Base-by-base conservation (phyloP, 2,113 vertebrate species). In the Ceyx margarethae region DNA sequence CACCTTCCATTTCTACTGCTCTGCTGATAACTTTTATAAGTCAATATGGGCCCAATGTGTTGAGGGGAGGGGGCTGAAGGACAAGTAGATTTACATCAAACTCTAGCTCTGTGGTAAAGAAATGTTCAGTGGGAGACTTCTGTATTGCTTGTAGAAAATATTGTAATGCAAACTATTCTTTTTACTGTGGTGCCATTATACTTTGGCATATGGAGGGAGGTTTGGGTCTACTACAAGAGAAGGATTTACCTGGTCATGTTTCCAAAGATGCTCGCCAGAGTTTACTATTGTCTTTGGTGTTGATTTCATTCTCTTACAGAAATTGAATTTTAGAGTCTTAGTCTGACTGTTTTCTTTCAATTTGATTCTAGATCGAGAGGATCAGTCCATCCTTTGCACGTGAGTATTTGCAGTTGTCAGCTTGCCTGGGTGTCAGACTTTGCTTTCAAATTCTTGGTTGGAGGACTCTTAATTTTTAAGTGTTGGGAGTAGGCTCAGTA, bases 351-450 rank as follows among this genome's bases (percentile, higher is more conserved):
- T 31, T 68, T 25, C 81, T 68, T 80, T 31, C 2, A 22, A 48
- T 65, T 95, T 85, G 92, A 28, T 96, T 96, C 94, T 94, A 99
- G 99, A 99, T 97, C 98, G 99, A 76, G 99, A 99, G 96, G 99
- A 99, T 96, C 99, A 99, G 96, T 99, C 99, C 94, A 99, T 99
- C 93, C 97, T 99, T 92, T 99, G 99, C 99, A 99, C 99, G 99
- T 99, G 97, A 99, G 99, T 99, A 91, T 94, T 90, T 87, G 37
- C 31, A 31, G 14, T 62, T 88, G 62, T 35, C 43, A 35, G 13
- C 25, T 21, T 54, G 50, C 72, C 60, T 72, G 60, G 26, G 19
- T 26, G 22, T 71, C 26, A 35, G 12, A 75, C 19, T 46, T 22
- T n/a, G 58, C 10, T 28, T 72, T 85, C n/a, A 26, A 43, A 35